phyloP scores from a whole-genome alignment of 2,797 vertebrate genomes.

The Falco cherrug region DNA sequence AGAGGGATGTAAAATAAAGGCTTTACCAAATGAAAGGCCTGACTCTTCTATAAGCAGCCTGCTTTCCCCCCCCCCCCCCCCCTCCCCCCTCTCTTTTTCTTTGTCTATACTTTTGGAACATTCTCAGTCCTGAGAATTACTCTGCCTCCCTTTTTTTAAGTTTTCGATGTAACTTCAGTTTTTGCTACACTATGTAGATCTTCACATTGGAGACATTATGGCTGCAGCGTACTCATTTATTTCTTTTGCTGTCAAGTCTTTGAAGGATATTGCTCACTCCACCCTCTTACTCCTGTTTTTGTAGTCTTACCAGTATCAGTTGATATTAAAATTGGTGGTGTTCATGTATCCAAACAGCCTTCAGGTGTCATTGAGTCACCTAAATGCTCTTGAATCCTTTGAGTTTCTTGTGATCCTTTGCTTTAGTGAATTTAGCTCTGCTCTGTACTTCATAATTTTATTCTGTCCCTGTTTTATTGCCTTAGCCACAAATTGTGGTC shows the following conservation, averaged over 20 bases:
- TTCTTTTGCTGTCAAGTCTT: constrained; percentile 46
- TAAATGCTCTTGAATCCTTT: constrained; percentile 57
- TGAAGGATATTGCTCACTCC: constrained; percentile 61
- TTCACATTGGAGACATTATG: constrained; percentile 72
- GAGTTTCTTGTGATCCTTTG: constrained; percentile 50
- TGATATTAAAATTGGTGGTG: constrained; percentile 56
- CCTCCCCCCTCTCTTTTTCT: neutral
- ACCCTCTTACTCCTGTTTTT: constrained; percentile 32
- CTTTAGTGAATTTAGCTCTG: constrained; percentile 66
- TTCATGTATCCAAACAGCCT: constrained; percentile 60
- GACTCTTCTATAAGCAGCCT: constrained; percentile 44
- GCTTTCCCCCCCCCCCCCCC: rapidly evolving
- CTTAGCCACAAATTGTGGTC: constrained; percentile 86
- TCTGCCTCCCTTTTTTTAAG: neutral
- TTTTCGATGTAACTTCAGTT: neutral
- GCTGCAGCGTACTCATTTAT: constrained; percentile 21
- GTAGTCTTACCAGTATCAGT: constrained; percentile 26
- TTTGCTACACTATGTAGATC: constrained; percentile 49
- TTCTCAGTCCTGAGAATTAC: constrained; percentile 21
- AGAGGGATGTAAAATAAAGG: constrained; percentile 53
- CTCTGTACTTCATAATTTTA: constrained; percentile 58
- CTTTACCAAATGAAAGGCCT: constrained; percentile 54
- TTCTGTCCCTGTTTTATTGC: constrained; percentile 76
- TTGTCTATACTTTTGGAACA: neutral
- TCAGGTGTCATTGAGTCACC: constrained; percentile 65